Evolutionary conservation across 2,888 invertebrate genomes (phyloP), one percentile per base, ranked within the genome.

Genomic region (Thelaira solivaga): DNA sequence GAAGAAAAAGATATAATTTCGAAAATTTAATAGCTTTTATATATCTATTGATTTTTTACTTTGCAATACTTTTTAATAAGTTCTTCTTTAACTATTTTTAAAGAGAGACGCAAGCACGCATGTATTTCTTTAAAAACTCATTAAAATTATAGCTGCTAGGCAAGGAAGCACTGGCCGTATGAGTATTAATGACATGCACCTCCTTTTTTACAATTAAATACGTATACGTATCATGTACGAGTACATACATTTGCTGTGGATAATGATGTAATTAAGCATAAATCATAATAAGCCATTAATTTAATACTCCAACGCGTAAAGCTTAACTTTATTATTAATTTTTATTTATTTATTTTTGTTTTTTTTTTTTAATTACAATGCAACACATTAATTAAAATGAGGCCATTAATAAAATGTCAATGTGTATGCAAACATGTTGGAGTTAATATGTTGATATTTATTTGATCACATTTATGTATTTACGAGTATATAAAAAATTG

Each of bases 41-140:
- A n/a, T n/a, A n/a, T n/a, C n/a, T n/a, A n/a, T n/a, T n/a, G n/a
- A n/a, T n/a, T n/a, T n/a, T n/a, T n/a, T n/a, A n/a, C n/a, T n/a
- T n/a, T n/a, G n/a, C n/a, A n/a, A n/a, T n/a, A n/a, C n/a, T n/a
- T n/a, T n/a, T n/a, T n/a, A n/a, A n/a, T n/a, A n/a, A n/a, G n/a
- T n/a, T n/a, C n/a, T n/a, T n/a, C n/a, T n/a, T 49, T 69, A 49
- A 59, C 2, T 11, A 49, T 49, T 49, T 69, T 68, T 36, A 59
- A 49, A 18, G 49, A 26, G 26, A 49, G 49, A 49, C 22, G 10
- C 31, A 16, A n/a, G 1, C 45, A 57, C 45, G 22, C 11, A 47
- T 13, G 39, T 39, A 22, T 49, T 69, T 41, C 7, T 8, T 49
- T 49, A 24, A 51, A 61, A 69, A 41, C n/a, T 34, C 59, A 57